Evolutionary conservation across 2,113 vertebrate species (phyloP), one percentile per base, ranked within the genome.

Genomic region (Oryzias celebensis): DNA sequence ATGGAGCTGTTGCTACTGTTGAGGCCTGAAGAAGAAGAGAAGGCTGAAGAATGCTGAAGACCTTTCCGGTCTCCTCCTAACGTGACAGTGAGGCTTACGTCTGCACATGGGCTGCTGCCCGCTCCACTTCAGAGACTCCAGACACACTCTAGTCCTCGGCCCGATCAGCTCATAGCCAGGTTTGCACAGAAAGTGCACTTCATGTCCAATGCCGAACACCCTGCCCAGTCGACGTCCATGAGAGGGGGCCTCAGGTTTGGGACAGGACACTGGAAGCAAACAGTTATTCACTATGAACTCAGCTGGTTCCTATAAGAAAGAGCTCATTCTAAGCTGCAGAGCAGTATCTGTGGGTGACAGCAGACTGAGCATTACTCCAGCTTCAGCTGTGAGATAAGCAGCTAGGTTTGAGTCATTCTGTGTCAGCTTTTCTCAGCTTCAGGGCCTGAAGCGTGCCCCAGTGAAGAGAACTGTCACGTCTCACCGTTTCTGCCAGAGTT

Each of bases 141-240:
- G 86, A 67, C 95, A 96, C 45, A 85, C 1, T 1, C 92, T 86
- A 0, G 90, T 94, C 65, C 92, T 88, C 0, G 93, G 89, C 26
- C 95, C 94, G 46, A 92, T 77, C 83, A 95, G 88, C 71, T n/a
- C 83, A 14, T 93, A 95, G 4, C 91, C 90, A 0, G 81, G 26
- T 0, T 89, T 51, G 3, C 95, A 96, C 68, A 94, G 1, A 1
- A 94, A 94, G 80, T 96, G 94, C 50, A 93, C 75, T 12, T 95
- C 92, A 0, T 95, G 93, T 4, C 93, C 93, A 20, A 90, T 43
- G 1, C 28, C 65, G 6, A 80, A 42, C n/a, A 84, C 92, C 23
- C 66, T 66, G 3, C 95, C 94, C 67, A 96, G 88, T 45, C 92
- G 84, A 77, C 90, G 86, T 4, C 94, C 93, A 0, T 95, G 88